Conservation (phyloP, 1,140 invertebrate species). For the Cardiocondyla obscurior region DNA sequence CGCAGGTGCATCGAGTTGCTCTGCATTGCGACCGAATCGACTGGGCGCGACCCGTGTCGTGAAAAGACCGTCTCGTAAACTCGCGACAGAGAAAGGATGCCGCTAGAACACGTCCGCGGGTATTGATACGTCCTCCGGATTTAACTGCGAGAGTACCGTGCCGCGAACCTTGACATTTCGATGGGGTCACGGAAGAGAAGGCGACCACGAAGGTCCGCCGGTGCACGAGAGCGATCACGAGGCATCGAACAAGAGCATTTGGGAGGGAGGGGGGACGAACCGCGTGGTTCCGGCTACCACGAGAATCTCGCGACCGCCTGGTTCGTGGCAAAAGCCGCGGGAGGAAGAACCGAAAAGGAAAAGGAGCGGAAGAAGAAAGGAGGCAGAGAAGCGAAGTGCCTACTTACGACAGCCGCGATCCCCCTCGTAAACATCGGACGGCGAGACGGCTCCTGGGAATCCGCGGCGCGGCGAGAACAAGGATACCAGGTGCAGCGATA, state of each 20-base stretch:
- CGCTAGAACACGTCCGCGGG: background rate
- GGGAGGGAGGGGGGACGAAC: too few relatives aligned
- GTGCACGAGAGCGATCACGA: constrained; percentile 43
- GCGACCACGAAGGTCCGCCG: constrained; percentile 7
- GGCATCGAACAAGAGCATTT: constrained; percentile 28
- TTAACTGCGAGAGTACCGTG: background rate
- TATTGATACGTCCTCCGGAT: background rate
- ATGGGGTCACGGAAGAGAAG: constrained; percentile 10
- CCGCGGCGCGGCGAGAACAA: constrained; percentile 63
- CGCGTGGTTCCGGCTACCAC: constrained; percentile 59
- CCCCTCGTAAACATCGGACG: constrained; percentile 71
- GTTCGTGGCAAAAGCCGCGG: constrained; percentile 31
- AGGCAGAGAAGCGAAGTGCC: constrained; percentile 53
- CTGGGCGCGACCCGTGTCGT: background rate
- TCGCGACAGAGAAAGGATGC: background rate
- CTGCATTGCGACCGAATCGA: constrained; percentile 13
- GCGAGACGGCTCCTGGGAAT: constrained; percentile 67
- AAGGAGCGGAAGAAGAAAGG: background rate
- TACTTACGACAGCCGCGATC: constrained; percentile 70
- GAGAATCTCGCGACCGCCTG: constrained; percentile 55
- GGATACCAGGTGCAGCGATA: constrained; percentile 70
- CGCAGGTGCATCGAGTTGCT: constrained; percentile 26
- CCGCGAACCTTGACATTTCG: constrained; percentile 61
- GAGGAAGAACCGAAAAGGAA: background rate
- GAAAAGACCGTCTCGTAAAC: constrained; percentile 20